Percentiles rank a stretch among this genome's conserved stretches.
phyloP scores from a whole-genome alignment of 2,797 vertebrate genomes.

The Pipistrellus pipistrellus region DNA sequence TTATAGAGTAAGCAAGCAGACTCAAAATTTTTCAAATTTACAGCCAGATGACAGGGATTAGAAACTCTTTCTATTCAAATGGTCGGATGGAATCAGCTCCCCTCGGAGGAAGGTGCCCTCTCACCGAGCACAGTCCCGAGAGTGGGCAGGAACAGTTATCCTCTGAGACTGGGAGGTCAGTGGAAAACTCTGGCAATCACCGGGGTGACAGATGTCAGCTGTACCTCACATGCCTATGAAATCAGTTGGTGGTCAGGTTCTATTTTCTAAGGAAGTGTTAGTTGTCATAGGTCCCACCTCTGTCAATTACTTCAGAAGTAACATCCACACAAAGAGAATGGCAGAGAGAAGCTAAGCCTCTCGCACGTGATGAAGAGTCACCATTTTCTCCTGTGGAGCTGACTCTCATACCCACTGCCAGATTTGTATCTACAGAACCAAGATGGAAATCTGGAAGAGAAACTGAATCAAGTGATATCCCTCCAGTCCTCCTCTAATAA shows the following conservation, averaged over 20 bases:
- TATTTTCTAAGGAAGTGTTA: background rate
- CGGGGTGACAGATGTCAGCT: background rate
- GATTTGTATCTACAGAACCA: background rate
- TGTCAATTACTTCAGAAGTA: background rate
- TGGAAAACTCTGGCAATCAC: background rate
- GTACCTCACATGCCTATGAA: background rate
- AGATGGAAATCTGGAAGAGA: background rate
- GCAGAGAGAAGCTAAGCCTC: background rate
- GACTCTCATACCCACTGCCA: background rate
- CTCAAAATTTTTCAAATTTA: conserved; percentile 50
- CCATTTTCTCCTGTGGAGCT: no score
- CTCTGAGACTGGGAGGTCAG: no score
- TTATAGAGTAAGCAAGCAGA: background rate
- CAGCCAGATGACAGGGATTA: conserved; percentile 19
- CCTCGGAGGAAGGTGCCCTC: background rate
- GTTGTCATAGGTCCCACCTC: background rate
- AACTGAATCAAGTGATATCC: background rate
- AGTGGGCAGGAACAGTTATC: background rate
- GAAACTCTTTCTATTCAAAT: background rate
- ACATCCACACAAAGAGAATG: background rate
- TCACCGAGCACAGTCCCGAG: background rate
- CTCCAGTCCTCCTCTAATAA: conserved; percentile 28
- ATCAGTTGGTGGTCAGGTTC: background rate
- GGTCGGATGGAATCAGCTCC: background rate
- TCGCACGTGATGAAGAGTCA: background rate